Conservation (phyloP, 2,113 vertebrate species). For the Eidolon helvum region DNA sequence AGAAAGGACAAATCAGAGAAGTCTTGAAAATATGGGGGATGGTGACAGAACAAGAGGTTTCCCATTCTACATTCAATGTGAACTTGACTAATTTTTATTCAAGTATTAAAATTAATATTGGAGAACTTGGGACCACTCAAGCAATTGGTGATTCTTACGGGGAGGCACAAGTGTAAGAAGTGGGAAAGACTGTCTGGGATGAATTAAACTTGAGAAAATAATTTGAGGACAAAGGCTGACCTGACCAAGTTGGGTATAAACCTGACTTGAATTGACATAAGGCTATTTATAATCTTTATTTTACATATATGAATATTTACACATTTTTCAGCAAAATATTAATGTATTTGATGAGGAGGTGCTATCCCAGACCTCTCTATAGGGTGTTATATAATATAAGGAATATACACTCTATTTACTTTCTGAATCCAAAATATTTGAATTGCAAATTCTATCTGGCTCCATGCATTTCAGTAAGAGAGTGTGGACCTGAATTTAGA, state of each 20-base stretch:
- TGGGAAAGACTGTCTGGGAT: not conserved
- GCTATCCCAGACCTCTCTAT: not conserved
- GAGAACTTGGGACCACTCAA: not conserved
- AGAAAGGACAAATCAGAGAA: not conserved
- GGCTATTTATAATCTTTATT: not conserved
- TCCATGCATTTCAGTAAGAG: not conserved
- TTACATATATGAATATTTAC: not conserved
- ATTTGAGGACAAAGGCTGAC: not conserved
- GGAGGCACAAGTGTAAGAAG: not conserved
- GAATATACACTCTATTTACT: not conserved
- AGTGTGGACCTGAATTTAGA: not conserved
- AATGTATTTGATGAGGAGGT: not conserved
- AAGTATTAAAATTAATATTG: not conserved
- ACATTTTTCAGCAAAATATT: not conserved
- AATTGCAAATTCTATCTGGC: not conserved
- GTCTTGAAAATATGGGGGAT: not conserved
- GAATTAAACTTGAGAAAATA: not conserved
- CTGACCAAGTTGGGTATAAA: not conserved
- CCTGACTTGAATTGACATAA: not conserved
- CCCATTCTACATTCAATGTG: accelerated
- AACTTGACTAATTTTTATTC: not conserved
- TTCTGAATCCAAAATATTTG: not conserved
- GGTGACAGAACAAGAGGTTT: not conserved
- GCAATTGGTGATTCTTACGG: not conserved
- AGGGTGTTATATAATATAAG: not conserved